Evolutionary conservation across 2,113 vertebrate species (phyloP).

Genomic region (Centropristis striata): DNA sequence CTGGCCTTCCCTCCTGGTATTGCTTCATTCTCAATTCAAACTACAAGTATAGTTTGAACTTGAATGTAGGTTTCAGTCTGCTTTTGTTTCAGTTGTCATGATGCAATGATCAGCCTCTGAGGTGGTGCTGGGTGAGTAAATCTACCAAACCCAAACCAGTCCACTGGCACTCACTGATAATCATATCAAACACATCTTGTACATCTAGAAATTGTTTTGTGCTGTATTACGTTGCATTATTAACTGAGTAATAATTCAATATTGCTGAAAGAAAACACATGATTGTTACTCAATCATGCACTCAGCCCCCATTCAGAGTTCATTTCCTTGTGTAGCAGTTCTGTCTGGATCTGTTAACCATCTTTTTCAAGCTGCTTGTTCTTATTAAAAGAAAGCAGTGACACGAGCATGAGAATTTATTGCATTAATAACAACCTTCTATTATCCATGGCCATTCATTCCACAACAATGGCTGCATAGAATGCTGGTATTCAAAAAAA

Average conservation of each 20-base stretch:
- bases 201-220: not conserved
- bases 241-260: not conserved
- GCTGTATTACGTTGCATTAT: not conserved
- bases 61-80: no score
- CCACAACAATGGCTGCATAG: constrained; percentile 21
- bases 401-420: constrained; percentile 1
- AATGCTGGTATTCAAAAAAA: not conserved
- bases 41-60: no score
- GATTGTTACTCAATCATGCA: constrained; percentile 12
- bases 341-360: constrained; percentile 2
- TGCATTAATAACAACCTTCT: constrained; percentile 18
- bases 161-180: not conserved
- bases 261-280: not conserved
- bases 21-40: no score
- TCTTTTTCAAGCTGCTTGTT: not conserved
- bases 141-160: not conserved
- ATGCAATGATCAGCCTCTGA: not conserved
- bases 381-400: constrained; percentile 29
- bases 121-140: not conserved
- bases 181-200: not conserved
- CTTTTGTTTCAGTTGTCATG: no score
- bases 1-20: not conserved
- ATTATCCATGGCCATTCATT: constrained; percentile 12
- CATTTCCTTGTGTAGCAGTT: constrained; percentile 5
- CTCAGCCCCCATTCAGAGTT: not conserved